Base-by-base conservation (phyloP, 2,888 invertebrate genomes). In the Listrodromus nycthemerus region DNA sequence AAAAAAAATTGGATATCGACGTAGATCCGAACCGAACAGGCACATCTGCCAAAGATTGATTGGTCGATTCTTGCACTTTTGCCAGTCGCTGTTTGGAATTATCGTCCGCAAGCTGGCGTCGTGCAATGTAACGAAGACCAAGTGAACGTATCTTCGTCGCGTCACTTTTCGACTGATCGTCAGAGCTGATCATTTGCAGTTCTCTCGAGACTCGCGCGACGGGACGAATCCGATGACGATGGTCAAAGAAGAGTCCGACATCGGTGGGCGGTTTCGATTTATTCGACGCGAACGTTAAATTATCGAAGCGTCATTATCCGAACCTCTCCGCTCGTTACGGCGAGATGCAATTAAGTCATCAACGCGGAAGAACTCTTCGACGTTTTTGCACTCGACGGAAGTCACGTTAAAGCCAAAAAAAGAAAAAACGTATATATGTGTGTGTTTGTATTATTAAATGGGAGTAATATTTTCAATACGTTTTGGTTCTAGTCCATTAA, bases 131-230 rank as follows among this genome's bases (percentile, higher is more conserved):
- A 45, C 16, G 52, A 55, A 52, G 52, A 7, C 37, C 3, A n/a
- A 3, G 0, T 16, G 5, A 5, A 52, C 13, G 52, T 37, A 55
- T 37, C 13, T 7, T 30, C 52, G 6, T 70, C 52, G 27, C 33
- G 70, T 70, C 52, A 55, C 7, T 70, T n/a, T 21, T 70, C 52
- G 37, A 33, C 33, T 33, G 33, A 19, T 52, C 70, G 19, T 70
- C 37, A 33, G 37, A 33, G 33, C 52, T 16, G 52, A n/a, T 1
- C 52, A 21, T 33, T 70, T 6, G 30, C 13, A 52, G 13, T 13
- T 70, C 52, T 33, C 37, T 37, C 41, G 41, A 45, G 41, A 45
- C 16, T 1, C 41, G 41, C 4, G 33, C 30, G 0, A 13, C 8
- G 5, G 10, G 33, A 16, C 33, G 21, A 45, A 37, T 4, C n/a